Conservation (phyloP, 2,113 vertebrate species). For the Perca schrenkii region DNA sequence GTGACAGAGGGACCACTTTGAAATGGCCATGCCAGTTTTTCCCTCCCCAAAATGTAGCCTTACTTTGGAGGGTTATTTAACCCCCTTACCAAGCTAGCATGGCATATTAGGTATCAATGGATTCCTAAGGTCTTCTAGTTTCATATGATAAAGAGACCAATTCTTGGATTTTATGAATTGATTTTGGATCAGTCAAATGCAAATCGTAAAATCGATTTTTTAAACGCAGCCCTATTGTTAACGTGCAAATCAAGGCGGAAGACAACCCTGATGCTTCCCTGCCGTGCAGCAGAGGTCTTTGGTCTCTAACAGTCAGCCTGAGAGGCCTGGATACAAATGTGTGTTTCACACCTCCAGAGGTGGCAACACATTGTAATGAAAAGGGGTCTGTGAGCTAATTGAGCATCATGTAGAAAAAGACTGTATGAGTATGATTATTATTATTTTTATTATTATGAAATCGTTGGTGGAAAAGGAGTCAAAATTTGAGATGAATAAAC, state of each 20-base stretch:
- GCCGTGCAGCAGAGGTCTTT: conserved; percentile 10
- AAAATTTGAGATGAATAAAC: conserved; percentile 4
- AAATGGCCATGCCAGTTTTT: too few species aligned
- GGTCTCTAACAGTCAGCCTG: conserved; percentile 11
- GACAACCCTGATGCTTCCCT: not conserved
- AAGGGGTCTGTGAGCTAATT: not conserved
- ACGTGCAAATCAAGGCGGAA: conserved; percentile 13
- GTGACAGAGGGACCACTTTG: too few species aligned
- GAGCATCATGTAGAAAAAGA: not conserved
- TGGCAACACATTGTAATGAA: not conserved
- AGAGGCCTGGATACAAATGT: conserved; percentile 11
- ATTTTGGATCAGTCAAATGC: too few species aligned
- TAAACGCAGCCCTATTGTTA: not conserved
- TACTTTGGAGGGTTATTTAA: too few species aligned
- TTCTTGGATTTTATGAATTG: too few species aligned
- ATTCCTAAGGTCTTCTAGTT: too few species aligned
- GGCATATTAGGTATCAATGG: too few species aligned
- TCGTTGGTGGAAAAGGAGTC: not conserved
- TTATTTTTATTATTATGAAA: not conserved
- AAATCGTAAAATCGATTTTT: too few species aligned
- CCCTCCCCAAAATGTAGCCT: too few species aligned
- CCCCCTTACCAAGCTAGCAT: too few species aligned
- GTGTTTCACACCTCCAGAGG: conserved; percentile 7
- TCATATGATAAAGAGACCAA: too few species aligned
- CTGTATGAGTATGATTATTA: not conserved